Evolutionary conservation across 1,140 invertebrate species (phyloP), one percentile per base, ranked within the genome.

Genomic region (Zaprionus inermis): DNA sequence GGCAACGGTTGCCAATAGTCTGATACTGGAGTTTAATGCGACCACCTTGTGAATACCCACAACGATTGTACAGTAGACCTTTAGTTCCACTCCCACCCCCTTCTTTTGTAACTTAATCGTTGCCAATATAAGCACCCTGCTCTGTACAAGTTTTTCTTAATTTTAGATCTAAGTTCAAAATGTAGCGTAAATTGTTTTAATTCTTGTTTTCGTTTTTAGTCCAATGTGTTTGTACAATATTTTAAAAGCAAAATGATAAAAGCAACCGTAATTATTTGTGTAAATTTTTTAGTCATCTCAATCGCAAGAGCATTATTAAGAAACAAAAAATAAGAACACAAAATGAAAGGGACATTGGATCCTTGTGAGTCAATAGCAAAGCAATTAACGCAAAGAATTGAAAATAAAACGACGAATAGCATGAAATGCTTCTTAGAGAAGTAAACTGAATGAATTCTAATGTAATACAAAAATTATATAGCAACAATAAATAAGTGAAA

Each of bases 11-110:
- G 64, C 76, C 41, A 89, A 89, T 68, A 91, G 90, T 58, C 72
- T 91, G 49, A 89, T 92, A 72, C 70, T 92, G 71, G 91, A 92
- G 75, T 92, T 92, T 57, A 91, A 92, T 75, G 74, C 91, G 52
- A 83, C 90, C 51, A 82, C 90, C 69, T 80, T 91, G 79, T 91
- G 76, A 84, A 71, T 22, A 61, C 16, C 34, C 64, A 69, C 72
- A 70, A 63, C 67, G 54, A 83, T 83, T 86, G 82, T 86, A 86
- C 67, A 86, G 71, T 38, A 66, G 44, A 36, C 57, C 46, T n/a
- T 86, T 71, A 72, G 63, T 7, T 4, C 44, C 16, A 20, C 18
- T 18, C 44, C 18, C 2, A 1, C 10, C 44, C 16, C 18, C 16
- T 18, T 22, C 11, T 11, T 49, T 44, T 16, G 16, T 44, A 44